phyloP scores from a whole-genome alignment of 2,113 vertebrate species.

The Procapra przewalskii region DNA sequence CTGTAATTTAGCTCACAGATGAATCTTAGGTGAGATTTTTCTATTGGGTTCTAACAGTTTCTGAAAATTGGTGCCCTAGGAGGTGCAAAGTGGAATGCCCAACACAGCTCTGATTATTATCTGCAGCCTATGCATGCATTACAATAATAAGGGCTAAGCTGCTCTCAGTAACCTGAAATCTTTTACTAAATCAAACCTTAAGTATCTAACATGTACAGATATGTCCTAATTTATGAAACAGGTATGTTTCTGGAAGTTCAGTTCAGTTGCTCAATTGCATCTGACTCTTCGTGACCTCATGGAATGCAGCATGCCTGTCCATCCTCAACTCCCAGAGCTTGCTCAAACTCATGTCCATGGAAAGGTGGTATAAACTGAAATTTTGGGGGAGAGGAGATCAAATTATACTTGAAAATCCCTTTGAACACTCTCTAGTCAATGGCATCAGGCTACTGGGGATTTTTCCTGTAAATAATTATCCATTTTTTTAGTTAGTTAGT shows the following conservation, averaged over 20 bases:
- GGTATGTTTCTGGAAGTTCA: background rate
- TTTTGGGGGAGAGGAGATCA: background rate
- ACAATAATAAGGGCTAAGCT: background rate
- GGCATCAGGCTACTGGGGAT: background rate
- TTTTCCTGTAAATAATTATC: background rate
- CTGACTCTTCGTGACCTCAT: background rate
- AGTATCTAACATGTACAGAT: background rate
- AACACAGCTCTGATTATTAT: slow-evolving; percentile 63
- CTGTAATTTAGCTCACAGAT: slow-evolving; percentile 65
- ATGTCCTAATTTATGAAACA: slow-evolving; percentile 3
- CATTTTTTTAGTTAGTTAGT: background rate
- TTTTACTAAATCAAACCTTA: slow-evolving; percentile 28
- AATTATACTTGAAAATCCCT: slow-evolving; percentile 24
- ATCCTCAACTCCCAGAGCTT: background rate
- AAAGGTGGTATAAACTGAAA: background rate
- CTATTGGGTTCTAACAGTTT: slow-evolving; percentile 61
- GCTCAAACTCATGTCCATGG: background rate
- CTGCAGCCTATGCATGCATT: slow-evolving; percentile 27
- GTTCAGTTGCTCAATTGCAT: background rate
- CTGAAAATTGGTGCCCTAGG: slow-evolving; percentile 73
- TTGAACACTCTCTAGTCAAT: background rate
- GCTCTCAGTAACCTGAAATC: background rate
- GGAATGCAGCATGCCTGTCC: background rate
- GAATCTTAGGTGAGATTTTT: slow-evolving; percentile 70
- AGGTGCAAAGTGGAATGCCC: slow-evolving; percentile 67